Evolutionary conservation across 2,888 invertebrate species (phyloP), one percentile per base, ranked within the genome.

Genomic region (Trissolcus japonicus): DNA sequence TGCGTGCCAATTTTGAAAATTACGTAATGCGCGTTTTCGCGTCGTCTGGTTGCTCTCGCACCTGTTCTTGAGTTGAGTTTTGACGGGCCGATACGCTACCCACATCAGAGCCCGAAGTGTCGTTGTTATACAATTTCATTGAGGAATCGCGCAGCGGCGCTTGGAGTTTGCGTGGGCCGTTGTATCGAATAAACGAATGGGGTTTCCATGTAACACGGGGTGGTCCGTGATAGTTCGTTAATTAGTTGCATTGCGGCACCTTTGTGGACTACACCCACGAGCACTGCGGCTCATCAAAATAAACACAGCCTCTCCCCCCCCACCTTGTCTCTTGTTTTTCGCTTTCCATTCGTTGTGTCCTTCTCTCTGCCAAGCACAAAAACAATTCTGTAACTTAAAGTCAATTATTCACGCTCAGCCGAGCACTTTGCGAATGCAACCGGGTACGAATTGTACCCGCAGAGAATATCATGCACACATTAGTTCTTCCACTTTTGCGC

Each of bases 101-200:
- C 35, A 35, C 9, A 43, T n/a, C 43, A n/a, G 51, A 51, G 19
- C 21, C 35, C 50, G 17, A 11, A 48, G 40, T 57, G 57, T 57
- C 67, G 9, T 35, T 6, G 25, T 61, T 61, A 61, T 69, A 69
- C 61, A 69, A 61, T 69, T 60, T 59, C 63, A 63, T 65, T 63
- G 54, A 65, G 53, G 50, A 51, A 17, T 13, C 51, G 51, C 19
- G n/a, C n/a, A n/a, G 2, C 11, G 51, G 41, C 41, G 55, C 55
- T 14, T 54, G 62, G 60, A 35, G 40, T 66, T 73, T 61, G 56
- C 67, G 67, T 74, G 53, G 67, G 62, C 40, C 11, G 66, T 60
- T 71, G 54, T 48, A 19, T 46, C 79, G 82, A 82, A 82, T 83
- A 84, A 83, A 81, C 80, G 80, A 83, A 84, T 83, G 82, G 82